Evolutionary conservation across 2,888 invertebrate genomes (phyloP).

Genomic region (Sesamia inferens): DNA sequence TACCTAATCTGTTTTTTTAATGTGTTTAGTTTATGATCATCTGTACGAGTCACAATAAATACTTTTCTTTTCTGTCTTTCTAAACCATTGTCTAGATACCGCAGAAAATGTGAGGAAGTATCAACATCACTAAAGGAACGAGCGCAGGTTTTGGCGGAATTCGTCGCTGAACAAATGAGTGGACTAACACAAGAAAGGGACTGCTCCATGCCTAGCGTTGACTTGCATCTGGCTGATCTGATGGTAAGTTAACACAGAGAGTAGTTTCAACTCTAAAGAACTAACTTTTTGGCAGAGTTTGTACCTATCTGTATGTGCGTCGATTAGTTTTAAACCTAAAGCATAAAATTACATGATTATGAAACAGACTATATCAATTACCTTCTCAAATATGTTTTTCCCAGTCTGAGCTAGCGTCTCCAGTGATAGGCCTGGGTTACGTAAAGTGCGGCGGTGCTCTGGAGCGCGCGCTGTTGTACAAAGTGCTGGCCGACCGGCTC

Average conservation of each 20-base stretch:
- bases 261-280: slow-evolving; percentile 78
- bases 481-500: slow-evolving; percentile 91
- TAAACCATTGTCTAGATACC: slow-evolving; percentile 71
- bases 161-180: slow-evolving; percentile 88
- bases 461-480: slow-evolving; percentile 92
- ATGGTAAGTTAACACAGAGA: slow-evolving; percentile 77
- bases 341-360: background rate
- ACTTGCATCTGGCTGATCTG: slow-evolving; percentile 85
- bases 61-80: too few species aligned
- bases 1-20: too few species aligned
- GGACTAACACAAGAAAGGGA: slow-evolving; percentile 82
- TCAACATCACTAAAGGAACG: slow-evolving; percentile 64
- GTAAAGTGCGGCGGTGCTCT: slow-evolving; percentile 90
- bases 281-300: slow-evolving; percentile 83
- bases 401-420: slow-evolving; percentile 77
- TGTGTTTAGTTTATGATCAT: too few species aligned
- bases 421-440: slow-evolving; percentile 90
- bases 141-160: slow-evolving; percentile 80
- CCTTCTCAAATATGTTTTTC: background rate
- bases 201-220: slow-evolving; percentile 83
- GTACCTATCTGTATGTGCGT: too few species aligned
- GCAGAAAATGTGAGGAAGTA: slow-evolving; percentile 83
- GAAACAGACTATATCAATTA: background rate
- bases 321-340: background rate
- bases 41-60: too few species aligned